phyloP scores from a whole-genome alignment of 1,140 invertebrate species.

The Zaprionus lachaisei region DNA sequence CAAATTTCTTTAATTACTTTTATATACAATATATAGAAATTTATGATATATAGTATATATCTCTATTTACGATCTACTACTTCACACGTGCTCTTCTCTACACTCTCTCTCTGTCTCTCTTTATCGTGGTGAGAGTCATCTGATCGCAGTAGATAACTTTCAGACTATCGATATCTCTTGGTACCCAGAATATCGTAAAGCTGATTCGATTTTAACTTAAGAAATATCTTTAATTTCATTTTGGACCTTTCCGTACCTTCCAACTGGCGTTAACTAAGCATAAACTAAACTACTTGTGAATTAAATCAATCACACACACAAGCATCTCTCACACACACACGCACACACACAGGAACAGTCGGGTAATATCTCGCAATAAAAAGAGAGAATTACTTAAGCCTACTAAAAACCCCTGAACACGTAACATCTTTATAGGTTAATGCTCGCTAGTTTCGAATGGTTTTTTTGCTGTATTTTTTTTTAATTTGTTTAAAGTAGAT shows the following conservation, averaged over 20 bases:
- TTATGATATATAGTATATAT: too few species aligned
- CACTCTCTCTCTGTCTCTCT: slow-evolving; percentile 15
- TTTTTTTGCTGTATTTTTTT: slow-evolving; percentile 51
- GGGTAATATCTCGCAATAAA: slow-evolving; percentile 25
- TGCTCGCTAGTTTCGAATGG: slow-evolving; percentile 62
- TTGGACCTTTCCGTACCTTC: neutral
- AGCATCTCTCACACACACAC: neutral
- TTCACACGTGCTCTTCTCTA: slow-evolving; percentile 53
- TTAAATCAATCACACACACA: slow-evolving; percentile 12
- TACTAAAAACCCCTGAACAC: slow-evolving; percentile 34
- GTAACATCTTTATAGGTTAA: slow-evolving; percentile 64
- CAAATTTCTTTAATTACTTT: too few species aligned
- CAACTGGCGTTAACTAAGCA: neutral
- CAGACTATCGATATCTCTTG: slow-evolving; percentile 8
- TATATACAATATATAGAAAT: too few species aligned
- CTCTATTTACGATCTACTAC: slow-evolving; percentile 2
- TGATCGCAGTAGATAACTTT: neutral
- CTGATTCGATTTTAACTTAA: neutral
- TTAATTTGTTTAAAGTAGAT: slow-evolving; percentile 67
- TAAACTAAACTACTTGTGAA: slow-evolving; percentile 19
- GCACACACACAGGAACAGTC: slow-evolving; percentile 3
- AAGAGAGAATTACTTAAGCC: slow-evolving; percentile 51
- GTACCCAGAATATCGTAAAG: too few species aligned
- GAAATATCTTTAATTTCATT: neutral
- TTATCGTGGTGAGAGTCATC: neutral